Percentiles rank a stretch among this genome's conserved stretches.
Conservation (phyloP, 2,797 vertebrate species). For the Galaxias olidus region DNA sequence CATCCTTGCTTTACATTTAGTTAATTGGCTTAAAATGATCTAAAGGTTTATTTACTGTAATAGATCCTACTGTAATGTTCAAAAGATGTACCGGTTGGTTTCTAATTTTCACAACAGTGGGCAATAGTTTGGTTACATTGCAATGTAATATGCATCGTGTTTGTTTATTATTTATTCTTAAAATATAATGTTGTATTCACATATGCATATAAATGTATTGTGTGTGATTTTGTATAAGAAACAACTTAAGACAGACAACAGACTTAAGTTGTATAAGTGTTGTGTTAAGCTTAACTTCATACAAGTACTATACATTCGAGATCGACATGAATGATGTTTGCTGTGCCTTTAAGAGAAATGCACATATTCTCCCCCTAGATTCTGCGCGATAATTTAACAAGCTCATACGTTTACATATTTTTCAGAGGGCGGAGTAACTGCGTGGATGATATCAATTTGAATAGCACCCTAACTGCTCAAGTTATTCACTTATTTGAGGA, state of each 20-base stretch:
- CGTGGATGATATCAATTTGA: no score
- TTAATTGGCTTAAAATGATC: not conserved
- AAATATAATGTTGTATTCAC: conserved; percentile 26
- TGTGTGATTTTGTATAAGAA: conserved; percentile 10
- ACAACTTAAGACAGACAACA: not conserved
- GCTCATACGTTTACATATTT: no score
- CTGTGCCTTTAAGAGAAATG: conserved; percentile 75
- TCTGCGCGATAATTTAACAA: conserved; percentile 10
- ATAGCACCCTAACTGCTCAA: no score
- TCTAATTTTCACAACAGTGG: no score
- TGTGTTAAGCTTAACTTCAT: no score
- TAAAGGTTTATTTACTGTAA: not conserved
- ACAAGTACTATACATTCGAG: no score
- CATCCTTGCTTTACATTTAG: no score
- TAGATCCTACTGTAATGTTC: not conserved
- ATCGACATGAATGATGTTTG: not conserved
- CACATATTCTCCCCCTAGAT: conserved; percentile 51
- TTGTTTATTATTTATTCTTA: conserved; percentile 18
- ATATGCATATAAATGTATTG: not conserved
- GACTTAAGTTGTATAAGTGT: no score
- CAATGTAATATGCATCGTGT: conserved; percentile 4
- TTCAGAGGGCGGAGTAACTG: no score
- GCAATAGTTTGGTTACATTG: not conserved
- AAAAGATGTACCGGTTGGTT: no score
- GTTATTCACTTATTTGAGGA: not conserved